Percentiles rank a stretch among this genome's conserved stretches.
phyloP scores from a whole-genome alignment of 2,113 vertebrate genomes.

The Circaetus cinerascens region DNA sequence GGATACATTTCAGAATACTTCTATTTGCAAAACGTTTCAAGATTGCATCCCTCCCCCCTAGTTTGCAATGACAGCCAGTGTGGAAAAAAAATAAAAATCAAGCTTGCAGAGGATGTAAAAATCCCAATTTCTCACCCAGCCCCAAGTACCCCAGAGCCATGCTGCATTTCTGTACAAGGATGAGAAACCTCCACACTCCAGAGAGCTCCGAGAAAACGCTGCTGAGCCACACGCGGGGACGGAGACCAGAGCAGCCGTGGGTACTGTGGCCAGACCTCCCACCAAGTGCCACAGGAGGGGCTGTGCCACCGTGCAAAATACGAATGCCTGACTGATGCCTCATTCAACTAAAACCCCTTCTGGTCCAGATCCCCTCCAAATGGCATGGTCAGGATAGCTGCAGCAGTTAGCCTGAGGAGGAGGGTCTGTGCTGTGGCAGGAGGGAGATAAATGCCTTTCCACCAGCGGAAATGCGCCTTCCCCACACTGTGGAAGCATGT shows the following conservation, averaged over 20 bases:
- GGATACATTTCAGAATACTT: neutral
- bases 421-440: neutral
- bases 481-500: neutral
- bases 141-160: neutral
- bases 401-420: neutral
- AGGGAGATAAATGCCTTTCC: neutral
- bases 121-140: neutral
- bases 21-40: neutral
- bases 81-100: accelerated
- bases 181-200: accelerated
- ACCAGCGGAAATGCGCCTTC: neutral
- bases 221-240: accelerated
- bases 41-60: neutral
- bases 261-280: neutral
- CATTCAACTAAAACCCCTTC: accelerated
- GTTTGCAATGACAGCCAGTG: neutral
- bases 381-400: accelerated
- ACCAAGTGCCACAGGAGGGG: neutral
- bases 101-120: neutral
- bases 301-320: accelerated
- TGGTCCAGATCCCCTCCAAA: neutral
- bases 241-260: accelerated
- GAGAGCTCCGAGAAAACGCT: neutral
- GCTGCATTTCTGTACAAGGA: accelerated
- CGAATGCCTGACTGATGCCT: neutral